Evolutionary conservation across 1,140 invertebrate species (phyloP), one percentile per base, ranked within the genome.

Genomic region (Spodoptera litura): DNA sequence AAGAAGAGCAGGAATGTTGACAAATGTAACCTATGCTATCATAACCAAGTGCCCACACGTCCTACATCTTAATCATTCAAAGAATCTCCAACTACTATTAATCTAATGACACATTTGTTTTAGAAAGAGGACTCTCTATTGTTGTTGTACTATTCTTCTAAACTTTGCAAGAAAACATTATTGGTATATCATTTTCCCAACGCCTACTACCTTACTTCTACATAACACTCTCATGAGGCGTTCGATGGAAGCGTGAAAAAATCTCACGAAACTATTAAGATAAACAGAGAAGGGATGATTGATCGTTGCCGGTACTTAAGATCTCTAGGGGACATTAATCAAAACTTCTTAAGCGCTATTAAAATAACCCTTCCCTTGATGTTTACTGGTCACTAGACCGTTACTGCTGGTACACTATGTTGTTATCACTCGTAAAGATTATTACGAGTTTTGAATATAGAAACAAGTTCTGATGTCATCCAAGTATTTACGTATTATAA

Each of bases 261-360:
- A 49, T 8, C 38, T 35, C 44, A 27, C 62, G 11, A 75, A 76
- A 76, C 59, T 64, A 64, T 76, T 55, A 64, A 76, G 73, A 76
- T 76, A 76, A 64, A 76, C 59, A 76, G 49, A 55, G 25, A 55
- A 20, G 10, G 35, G 58, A 76, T 64, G 80, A 78, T 78, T 81
- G 75, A 81, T 74, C 53, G 70, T 66, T 49, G 64, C 44, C 35
- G 70, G 71, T 68, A 52, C 78, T 68, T 55, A 75, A 68, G 70
- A 79, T 73, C 58, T 31, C 38, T 15, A 53, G 73, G 38, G 38
- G 64, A 79, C 74, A 82, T 82, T 82, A 82, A 79, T 82, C 81
- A 82, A 79, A 82, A 82, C 66, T 79, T 82, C 74, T 79, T 79
- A 78, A 77, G 75, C 68, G 73, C 71, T 72, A 79, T 79, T 82